Evolutionary conservation across 2,797 vertebrate species (phyloP).

Genomic region (Falco peregrinus): DNA sequence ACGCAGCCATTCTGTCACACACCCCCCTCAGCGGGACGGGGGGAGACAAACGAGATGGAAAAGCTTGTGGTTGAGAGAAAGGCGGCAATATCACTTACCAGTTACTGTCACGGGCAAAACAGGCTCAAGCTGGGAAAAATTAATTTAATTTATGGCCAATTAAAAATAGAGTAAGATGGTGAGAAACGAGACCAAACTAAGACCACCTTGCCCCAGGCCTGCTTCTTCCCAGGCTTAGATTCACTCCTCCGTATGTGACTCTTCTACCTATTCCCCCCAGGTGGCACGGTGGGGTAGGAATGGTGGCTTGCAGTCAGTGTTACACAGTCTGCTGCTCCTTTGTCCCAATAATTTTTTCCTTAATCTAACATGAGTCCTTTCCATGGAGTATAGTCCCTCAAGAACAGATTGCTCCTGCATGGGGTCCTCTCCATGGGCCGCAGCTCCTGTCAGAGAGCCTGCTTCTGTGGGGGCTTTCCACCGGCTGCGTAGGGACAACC

Average conservation of each 20-base stretch:
- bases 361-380: neutral
- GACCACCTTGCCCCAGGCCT: fast-evolving
- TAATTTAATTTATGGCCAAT: neutral
- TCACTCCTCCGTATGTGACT: neutral
- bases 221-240: neutral
- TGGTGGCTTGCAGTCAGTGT: neutral
- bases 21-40: neutral
- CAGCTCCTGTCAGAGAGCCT: neutral
- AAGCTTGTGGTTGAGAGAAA: neutral
- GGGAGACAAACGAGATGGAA: neutral
- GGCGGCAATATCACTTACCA: neutral
- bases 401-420: neutral
- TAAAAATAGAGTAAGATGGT: neutral
- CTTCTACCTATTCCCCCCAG: neutral
- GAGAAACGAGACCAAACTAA: neutral
- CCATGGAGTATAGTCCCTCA: neutral
- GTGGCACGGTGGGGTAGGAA: neutral
- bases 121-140: neutral
- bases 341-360: neutral
- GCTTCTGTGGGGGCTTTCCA: neutral
- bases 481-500: neutral
- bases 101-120: neutral
- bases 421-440: too few relatives aligned
- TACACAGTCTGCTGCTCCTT: neutral
- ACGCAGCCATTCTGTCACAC: neutral